Conservation (phyloP, 2,888 invertebrate species). For the Campoletis raptor region DNA sequence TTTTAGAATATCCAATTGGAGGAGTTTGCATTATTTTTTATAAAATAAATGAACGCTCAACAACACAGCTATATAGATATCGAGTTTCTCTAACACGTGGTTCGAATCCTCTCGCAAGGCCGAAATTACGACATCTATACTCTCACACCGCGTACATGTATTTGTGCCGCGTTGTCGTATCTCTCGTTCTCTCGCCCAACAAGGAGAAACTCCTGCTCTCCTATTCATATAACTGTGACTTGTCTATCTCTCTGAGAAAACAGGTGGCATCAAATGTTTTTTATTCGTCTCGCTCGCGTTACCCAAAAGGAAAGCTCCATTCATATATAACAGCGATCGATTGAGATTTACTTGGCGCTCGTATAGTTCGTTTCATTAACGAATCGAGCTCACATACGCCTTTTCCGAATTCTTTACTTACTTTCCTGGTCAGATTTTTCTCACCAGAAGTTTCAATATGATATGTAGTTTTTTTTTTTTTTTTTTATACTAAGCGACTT, state of each 20-base stretch:
- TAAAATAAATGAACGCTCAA: background rate
- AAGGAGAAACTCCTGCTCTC: slow-evolving; percentile 36
- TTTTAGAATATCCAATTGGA: background rate
- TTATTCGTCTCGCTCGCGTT: background rate
- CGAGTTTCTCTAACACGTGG: slow-evolving; percentile 26
- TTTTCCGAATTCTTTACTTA: background rate
- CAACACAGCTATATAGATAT: background rate
- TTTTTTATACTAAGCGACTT: too few relatives aligned
- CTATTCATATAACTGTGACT: background rate
- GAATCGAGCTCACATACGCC: background rate
- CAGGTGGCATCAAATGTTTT: slow-evolving; percentile 22
- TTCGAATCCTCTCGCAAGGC: slow-evolving; percentile 46
- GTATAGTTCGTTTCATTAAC: background rate
- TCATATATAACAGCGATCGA: slow-evolving; percentile 22
- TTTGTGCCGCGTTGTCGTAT: slow-evolving; percentile 11
- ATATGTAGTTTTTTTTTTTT: too few relatives aligned
- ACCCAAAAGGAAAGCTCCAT: slow-evolving; percentile 36
- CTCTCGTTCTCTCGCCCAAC: slow-evolving; percentile 50
- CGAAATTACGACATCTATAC: slow-evolving; percentile 53
- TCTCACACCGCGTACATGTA: background rate
- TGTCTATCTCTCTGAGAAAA: slow-evolving; percentile 21
- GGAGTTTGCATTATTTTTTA: background rate
- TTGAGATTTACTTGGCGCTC: background rate
- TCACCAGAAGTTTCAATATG: too few relatives aligned
- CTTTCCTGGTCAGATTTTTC: too few relatives aligned